Conservation (phyloP, 92 coral and sea anemone species). For the Epizoanthus ramosus region DNA sequence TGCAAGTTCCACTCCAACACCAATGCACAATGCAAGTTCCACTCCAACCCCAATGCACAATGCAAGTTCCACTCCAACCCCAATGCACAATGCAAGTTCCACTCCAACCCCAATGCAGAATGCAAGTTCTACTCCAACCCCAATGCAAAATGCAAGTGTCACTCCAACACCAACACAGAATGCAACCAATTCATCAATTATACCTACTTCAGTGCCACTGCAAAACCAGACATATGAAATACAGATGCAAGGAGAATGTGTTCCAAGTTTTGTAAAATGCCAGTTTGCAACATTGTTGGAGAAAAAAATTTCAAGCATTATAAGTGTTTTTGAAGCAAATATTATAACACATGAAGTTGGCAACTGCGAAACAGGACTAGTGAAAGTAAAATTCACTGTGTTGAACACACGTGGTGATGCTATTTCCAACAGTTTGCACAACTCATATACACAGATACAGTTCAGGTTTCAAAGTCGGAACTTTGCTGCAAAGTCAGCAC, state of each 20-base stretch:
- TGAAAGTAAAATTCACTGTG: slow-evolving; percentile 15
- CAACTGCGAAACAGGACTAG: background rate
- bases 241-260: slow-evolving; percentile 29
- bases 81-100: background rate
- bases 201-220: background rate
- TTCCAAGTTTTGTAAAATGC: slow-evolving; percentile 10
- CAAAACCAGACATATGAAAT: slow-evolving; percentile 23
- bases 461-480: slow-evolving; percentile 7
- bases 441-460: background rate
- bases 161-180: background rate
- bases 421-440: background rate
- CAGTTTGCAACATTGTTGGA: slow-evolving; percentile 18
- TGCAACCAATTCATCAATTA: background rate
- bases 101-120: background rate
- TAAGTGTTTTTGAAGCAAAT: background rate
- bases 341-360: background rate
- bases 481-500: slow-evolving; percentile 3
- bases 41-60: background rate
- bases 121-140: background rate
- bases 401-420: background rate
- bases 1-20: background rate
- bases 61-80: background rate
- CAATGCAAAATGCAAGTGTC: background rate
- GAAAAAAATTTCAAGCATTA: background rate
- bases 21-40: background rate